Evolutionary conservation across 2,113 vertebrate species (phyloP).

Genomic region (Prietella phreatophila): DNA sequence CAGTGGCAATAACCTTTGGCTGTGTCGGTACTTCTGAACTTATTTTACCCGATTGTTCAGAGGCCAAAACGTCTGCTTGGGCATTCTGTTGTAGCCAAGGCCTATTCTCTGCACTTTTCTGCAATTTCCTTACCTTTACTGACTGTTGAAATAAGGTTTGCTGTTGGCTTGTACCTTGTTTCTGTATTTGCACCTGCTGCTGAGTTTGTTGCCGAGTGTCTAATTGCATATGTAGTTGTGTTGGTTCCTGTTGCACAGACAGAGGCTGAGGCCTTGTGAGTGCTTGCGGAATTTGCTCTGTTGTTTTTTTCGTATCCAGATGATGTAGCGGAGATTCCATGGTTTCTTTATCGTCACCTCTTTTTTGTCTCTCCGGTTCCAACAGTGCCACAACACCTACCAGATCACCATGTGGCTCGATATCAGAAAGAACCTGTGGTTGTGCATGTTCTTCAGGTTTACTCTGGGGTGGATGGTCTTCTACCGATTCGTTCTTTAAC

Average conservation of each 20-base stretch:
- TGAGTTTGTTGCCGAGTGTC: conserved; percentile 32
- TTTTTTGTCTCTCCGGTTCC: conserved; percentile 16
- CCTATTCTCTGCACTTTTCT: conserved; percentile 62
- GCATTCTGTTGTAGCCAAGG: conserved; percentile 71
- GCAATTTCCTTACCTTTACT: conserved; percentile 63
- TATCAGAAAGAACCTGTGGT: conserved; percentile 23
- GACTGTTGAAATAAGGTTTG: conserved; percentile 45
- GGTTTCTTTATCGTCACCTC: neutral
- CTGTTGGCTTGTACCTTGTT: conserved; percentile 47
- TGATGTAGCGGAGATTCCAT: neutral
- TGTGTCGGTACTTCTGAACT: conserved; percentile 39
- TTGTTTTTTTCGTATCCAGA: neutral
- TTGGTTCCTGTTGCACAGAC: conserved; percentile 19
- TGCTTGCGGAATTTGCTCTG: conserved; percentile 13
- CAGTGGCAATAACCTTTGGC: neutral
- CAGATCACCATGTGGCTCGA: conserved; percentile 20
- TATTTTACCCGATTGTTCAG: neutral
- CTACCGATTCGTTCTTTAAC: conserved; percentile 1
- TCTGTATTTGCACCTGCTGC: conserved; percentile 36
- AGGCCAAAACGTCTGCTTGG: conserved; percentile 28
- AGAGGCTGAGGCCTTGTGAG: conserved; percentile 1
- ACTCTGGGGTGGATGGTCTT: neutral
- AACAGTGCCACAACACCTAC: neutral
- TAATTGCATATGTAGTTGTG: neutral
- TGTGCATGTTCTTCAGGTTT: conserved; percentile 46